Evolutionary conservation across 2,113 vertebrate species (phyloP).

Genomic region (Halcyon senegalensis): DNA sequence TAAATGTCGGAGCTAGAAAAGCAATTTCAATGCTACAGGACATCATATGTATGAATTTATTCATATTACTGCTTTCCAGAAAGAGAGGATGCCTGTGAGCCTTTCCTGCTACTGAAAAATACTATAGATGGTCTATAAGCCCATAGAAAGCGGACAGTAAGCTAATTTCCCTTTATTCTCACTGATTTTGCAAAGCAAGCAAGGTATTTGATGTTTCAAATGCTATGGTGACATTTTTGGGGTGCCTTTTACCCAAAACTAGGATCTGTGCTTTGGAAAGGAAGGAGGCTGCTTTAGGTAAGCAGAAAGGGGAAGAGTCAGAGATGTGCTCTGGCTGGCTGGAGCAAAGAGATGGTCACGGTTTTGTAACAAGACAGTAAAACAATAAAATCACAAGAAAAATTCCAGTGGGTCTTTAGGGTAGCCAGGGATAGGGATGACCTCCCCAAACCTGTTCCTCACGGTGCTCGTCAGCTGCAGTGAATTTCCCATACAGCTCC

Average conservation of each 20-base stretch:
- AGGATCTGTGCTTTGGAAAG: not conserved
- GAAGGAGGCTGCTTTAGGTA: not conserved
- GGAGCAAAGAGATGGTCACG: not conserved
- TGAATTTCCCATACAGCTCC: not conserved
- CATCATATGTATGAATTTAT: not conserved
- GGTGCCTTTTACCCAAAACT: not conserved
- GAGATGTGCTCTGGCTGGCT: not conserved
- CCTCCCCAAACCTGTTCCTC: not conserved
- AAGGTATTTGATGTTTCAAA: not conserved
- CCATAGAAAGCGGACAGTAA: not conserved
- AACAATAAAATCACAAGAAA: not conserved
- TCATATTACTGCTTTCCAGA: not conserved
- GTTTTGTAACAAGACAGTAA: not conserved
- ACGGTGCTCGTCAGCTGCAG: not conserved
- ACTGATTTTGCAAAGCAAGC: not conserved
- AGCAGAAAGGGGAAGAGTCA: not conserved
- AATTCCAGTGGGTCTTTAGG: not conserved
- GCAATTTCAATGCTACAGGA: not conserved
- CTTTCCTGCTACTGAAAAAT: not conserved
- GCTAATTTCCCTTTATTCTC: not conserved
- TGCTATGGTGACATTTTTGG: not conserved
- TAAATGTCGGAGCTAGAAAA: not conserved
- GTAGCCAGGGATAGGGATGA: not conserved
- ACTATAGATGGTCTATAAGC: not conserved
- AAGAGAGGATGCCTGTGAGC: not conserved